Base-by-base conservation (phyloP, 2,888 invertebrate genomes). In the Drosophila leonis region DNA sequence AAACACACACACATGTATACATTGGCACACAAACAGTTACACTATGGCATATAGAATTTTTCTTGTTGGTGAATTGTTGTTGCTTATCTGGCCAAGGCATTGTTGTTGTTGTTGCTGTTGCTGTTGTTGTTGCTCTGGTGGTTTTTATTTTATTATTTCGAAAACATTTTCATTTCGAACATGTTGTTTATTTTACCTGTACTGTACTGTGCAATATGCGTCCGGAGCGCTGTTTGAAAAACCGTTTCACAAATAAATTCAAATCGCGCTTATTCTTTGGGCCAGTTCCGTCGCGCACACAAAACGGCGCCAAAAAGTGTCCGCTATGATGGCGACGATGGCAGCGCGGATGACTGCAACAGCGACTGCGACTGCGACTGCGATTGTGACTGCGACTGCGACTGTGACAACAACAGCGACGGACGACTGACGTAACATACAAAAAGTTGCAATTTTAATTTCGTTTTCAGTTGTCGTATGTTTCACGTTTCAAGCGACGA, bases 401-500 rank as follows among this genome's bases (percentile, higher is more conserved):
- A 65, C 41, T 56, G 75, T 67, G 72, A 78, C 73, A 78, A 73
- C 67, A 61, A 59, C 20, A 67, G 33, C 64, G 35, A 46, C 59
- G n/a, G 12, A 15, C 33, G 66, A 86, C 88, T 89, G 85, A 85
- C 85, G 90, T 85, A 85, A 84, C 87, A 68, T 65, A 78, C 72
- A 76, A 83, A 75, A 81, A 72, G 80, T 80, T 80, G 83, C 75
- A 83, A 70, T 82, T 81, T 83, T 56, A 70, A 75, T 80, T 78
- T 83, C 77, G 78, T 77, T 83, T 79, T 84, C 72, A 65, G 75
- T 75, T 71, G 72, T 89, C 88, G 87, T 76, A 90, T 91, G 90
- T 91, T 90, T 87, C 88, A 83, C 90, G 85, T 88, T 88, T 85
- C 89, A 90, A 87, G 90, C 90, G 82, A 90, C 90, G 80, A 84